Evolutionary conservation across 1,140 invertebrate genomes (phyloP).

Genomic region (Drosophila ercepeae): DNA sequence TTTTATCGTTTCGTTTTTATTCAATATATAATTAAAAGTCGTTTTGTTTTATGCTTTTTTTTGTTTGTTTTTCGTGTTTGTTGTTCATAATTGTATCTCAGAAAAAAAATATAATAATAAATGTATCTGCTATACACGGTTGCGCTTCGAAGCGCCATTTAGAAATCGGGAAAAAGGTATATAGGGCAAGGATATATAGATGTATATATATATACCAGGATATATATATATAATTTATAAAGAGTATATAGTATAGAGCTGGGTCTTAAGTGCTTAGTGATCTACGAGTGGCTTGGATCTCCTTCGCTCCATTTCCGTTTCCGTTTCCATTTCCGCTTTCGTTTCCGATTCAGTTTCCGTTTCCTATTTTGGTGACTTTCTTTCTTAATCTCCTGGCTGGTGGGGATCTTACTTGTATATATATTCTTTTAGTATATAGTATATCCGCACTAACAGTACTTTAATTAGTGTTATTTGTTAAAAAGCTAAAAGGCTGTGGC

Average conservation of each 20-base stretch:
- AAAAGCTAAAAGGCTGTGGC: slow-evolving; percentile 68
- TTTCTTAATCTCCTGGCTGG: slow-evolving; percentile 30
- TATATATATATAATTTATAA: slow-evolving; percentile 10
- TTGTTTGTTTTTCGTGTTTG: background rate
- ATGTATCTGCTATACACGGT: slow-evolving; percentile 40
- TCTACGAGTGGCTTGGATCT: slow-evolving; percentile 66
- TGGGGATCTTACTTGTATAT: slow-evolving; percentile 42
- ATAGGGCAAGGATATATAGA: slow-evolving; percentile 18
- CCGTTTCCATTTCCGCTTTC: slow-evolving; percentile 16
- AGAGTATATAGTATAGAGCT: slow-evolving; percentile 1
- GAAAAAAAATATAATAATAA: slow-evolving; percentile 62
- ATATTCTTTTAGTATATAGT: slow-evolving; percentile 66
- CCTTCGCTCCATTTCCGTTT: slow-evolving; percentile 12
- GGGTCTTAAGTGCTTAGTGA: slow-evolving; percentile 42
- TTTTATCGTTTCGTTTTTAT: slow-evolving; percentile 45
- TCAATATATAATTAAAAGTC: slow-evolving; percentile 57
- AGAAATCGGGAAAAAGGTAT: background rate
- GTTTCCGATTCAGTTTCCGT: slow-evolving; percentile 15
- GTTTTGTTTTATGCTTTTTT: slow-evolving; percentile 9
- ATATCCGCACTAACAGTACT: slow-evolving; percentile 58
- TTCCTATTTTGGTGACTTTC: slow-evolving; percentile 58
- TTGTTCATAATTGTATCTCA: slow-evolving; percentile 42
- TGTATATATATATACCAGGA: background rate
- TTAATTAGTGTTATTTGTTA: slow-evolving; percentile 69
- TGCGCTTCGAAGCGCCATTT: background rate